Evolutionary conservation across 2,113 vertebrate species (phyloP).

Genomic region (Chamaea fasciata): DNA sequence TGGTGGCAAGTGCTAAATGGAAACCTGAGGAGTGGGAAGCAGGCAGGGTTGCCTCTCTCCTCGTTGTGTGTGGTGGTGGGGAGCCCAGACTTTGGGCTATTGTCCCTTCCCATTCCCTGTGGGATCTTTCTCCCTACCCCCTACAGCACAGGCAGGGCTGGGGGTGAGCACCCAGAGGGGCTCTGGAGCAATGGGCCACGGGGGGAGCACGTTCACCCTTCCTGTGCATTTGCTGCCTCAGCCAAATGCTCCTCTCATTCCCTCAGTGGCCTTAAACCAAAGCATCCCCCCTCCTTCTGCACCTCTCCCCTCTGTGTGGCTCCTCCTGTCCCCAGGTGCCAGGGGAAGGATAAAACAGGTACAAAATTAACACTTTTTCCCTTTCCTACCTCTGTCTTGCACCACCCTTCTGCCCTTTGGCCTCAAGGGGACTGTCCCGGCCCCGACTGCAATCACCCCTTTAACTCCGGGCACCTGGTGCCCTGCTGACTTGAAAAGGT

Average conservation of each 20-base stretch:
- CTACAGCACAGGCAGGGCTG: background rate
- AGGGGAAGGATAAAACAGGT: background rate
- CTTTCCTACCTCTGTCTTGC: background rate
- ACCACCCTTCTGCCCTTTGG: background rate
- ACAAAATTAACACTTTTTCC: background rate
- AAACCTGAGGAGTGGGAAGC: background rate
- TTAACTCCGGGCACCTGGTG: background rate
- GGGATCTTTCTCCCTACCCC: background rate
- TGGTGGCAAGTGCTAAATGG: background rate
- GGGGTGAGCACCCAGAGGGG: background rate
- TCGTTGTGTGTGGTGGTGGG: background rate
- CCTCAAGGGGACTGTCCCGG: background rate
- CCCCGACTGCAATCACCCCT: background rate
- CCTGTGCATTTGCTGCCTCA: background rate
- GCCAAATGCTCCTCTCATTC: background rate
- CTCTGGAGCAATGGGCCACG: accelerated
- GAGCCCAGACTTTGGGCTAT: background rate
- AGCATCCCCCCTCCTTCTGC: background rate
- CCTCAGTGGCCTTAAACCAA: accelerated
- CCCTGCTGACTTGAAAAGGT: background rate
- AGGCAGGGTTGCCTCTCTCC: background rate
- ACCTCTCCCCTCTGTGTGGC: background rate
- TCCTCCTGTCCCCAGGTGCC: background rate
- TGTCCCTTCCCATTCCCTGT: accelerated
- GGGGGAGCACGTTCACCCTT: background rate